Base-by-base conservation (phyloP, 2,888 invertebrate genomes). In the Mamestra brassicae region DNA sequence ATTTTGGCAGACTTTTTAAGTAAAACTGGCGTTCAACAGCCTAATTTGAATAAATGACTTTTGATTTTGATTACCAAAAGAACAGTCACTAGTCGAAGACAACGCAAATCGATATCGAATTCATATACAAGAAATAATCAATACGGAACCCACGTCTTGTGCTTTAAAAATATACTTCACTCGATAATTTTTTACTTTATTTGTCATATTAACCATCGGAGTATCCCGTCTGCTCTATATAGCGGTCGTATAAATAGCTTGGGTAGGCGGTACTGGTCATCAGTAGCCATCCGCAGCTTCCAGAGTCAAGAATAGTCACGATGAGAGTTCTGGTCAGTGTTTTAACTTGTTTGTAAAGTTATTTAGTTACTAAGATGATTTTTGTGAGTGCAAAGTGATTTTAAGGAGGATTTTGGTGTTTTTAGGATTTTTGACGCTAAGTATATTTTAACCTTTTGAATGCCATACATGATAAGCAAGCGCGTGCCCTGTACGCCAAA, bases 281-380 rank as follows among this genome's bases (percentile, higher is more conserved):
- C 95, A 96, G 95, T 95, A 95, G 94, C 92, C 93, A 91, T 93
- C 94, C 81, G 84, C 83, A 80, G 89, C 78, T 86, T 86, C 89
- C 87, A 89, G 91, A 88, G 84, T 88, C 94, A 94, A 89, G 93
- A 96, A 89, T 90, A 88, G 83, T 87, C 94, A 93, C 89, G 93
- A 96, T 96, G 95, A 93, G 94, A 95, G 93, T 95, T 92, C 95
- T 96, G 95, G 95, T 96, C 85, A 93, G 95, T 95, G 65, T 11
- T 52, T 42, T 26, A n/a, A 4, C 1, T 4, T 6, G 5, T 0
- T 11, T 45, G 45, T 60, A 36, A 45, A 3, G 6, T 10, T 38
- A 13, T 47, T 47, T 26, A 15, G 34, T 57, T 13, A 26, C 2
- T 8, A 11, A 47, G 47, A 47, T 63, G 63, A 15, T 65, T 66